Evolutionary conservation across 2,888 invertebrate species (phyloP), one percentile per base, ranked within the genome.

Genomic region (Venusia cambrica): DNA sequence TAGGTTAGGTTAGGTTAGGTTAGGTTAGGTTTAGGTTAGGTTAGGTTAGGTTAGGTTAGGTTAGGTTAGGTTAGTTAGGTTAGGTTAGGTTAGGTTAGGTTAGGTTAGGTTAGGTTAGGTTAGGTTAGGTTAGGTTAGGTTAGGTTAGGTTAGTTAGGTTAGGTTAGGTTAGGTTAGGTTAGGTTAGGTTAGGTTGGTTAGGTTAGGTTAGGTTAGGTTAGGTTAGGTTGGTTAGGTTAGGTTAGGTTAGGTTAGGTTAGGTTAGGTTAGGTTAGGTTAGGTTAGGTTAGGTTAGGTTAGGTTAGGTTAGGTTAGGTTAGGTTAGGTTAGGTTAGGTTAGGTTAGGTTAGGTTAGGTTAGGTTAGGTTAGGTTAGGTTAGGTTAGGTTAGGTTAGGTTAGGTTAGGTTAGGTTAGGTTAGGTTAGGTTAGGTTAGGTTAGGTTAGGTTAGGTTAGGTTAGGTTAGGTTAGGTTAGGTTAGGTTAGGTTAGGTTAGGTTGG

Each of bases 121-220:
- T 41, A 41, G 45, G 45, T 40, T 45, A 40, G 45, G 45, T 40
- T 45, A 39, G 39, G 39, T 39, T 39, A 45, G 45, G 39, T 40
- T 45, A 45, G 45, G 10, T 10, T 20, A 20, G 9, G 29, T 20
- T 10, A 10, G 20, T 20, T 9, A 20, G 20, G 20, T 20, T 20
- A 36, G 36, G 36, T 36, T 36, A 36, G 36, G 36, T n/a, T n/a
- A n/a, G n/a, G n/a, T n/a, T n/a, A n/a, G n/a, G n/a, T n/a, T n/a
- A n/a, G n/a, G n/a, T 36, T 36, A 36, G 36, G 36, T 36, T 36
- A 36, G 29, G 36, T 36, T 36, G 36, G 36, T 36, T 36, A 36
- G 36, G 36, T 36, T 36, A 36, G 36, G 36, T 36, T 36, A 36
- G 36, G 36, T 36, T 36, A 36, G 36, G 36, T 36, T 36, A 36